These are phyloP conservation scores for Hydrolagus affinis DNA, from an alignment of 2,113 vertebrate genomes.

Conservation along the genomic window DNA sequence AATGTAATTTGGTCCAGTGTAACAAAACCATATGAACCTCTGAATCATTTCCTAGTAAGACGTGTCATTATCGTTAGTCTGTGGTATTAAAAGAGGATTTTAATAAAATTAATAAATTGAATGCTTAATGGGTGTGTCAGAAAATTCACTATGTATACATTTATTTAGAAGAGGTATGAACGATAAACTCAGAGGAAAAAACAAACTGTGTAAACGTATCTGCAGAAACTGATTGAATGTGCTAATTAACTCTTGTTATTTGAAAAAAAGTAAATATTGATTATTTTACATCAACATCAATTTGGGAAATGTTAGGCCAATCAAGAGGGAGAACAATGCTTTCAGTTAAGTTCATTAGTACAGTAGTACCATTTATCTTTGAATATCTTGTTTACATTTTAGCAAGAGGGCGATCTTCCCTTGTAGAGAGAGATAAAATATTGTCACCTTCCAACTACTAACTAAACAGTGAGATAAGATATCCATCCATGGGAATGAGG, in stretches of 20 bases:
- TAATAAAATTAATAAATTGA: not conserved
- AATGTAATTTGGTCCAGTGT: not conserved
- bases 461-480: not conserved
- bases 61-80: not conserved
- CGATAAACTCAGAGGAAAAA: not conserved
- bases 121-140: not conserved
- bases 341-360: not conserved
- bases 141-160: not conserved
- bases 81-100: not conserved
- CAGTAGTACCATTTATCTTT: not conserved
- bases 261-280: not conserved
- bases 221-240: not conserved
- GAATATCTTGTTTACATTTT: not conserved
- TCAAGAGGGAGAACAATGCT: no score
- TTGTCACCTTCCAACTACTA: not conserved
- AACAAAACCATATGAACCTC: not conserved
- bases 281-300: not conserved
- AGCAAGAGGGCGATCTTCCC: not conserved
- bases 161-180: not conserved
- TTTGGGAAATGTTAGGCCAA: not conserved
- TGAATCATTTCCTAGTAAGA: conserved; percentile 2
- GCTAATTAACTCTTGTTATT: not conserved
- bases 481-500: not conserved
- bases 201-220: not conserved
- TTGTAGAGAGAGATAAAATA: not conserved